A percentile compares a stretch with the other conserved stretches of the same genome.
Evolutionary conservation across 2,888 invertebrate genomes (phyloP).

Genomic region (Lasioglossum pauxillum): DNA sequence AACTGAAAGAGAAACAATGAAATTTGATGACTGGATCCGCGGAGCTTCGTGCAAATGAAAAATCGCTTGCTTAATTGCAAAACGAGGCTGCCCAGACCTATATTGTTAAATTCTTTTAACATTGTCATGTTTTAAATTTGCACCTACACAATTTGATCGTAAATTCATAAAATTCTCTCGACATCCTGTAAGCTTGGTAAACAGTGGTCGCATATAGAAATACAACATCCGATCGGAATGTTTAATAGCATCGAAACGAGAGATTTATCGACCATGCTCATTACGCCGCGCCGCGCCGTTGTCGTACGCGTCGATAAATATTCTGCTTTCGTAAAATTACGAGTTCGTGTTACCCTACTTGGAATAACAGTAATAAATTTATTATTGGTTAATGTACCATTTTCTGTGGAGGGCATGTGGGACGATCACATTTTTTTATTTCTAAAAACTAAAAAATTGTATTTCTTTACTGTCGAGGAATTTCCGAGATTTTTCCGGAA

Average conservation of each 20-base stretch:
- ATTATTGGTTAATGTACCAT: not conserved
- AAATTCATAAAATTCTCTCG: not conserved
- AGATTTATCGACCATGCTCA: not conserved
- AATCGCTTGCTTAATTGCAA: not conserved
- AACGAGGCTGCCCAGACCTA: no score
- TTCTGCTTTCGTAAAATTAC: not conserved
- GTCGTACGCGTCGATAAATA: slow-evolving; percentile 4
- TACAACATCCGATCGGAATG: not conserved
- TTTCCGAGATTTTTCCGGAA: not conserved
- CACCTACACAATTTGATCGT: not conserved
- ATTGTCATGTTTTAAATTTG: not conserved
- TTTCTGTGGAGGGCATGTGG: not conserved
- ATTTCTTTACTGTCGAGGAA: not conserved
- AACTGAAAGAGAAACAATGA: slow-evolving; percentile 86
- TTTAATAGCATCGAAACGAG: not conserved
- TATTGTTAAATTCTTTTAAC: not conserved
- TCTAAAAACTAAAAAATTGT: no score
- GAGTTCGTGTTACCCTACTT: not conserved
- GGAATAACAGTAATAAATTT: not conserved
- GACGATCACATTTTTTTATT: not conserved
- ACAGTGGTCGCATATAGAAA: not conserved
- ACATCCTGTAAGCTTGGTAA: not conserved
- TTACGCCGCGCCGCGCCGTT: not conserved
- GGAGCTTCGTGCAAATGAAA: not conserved
- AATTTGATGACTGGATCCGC: not conserved